Evolutionary conservation across 2,113 vertebrate species (phyloP).

Genomic region (Garra rufa): DNA sequence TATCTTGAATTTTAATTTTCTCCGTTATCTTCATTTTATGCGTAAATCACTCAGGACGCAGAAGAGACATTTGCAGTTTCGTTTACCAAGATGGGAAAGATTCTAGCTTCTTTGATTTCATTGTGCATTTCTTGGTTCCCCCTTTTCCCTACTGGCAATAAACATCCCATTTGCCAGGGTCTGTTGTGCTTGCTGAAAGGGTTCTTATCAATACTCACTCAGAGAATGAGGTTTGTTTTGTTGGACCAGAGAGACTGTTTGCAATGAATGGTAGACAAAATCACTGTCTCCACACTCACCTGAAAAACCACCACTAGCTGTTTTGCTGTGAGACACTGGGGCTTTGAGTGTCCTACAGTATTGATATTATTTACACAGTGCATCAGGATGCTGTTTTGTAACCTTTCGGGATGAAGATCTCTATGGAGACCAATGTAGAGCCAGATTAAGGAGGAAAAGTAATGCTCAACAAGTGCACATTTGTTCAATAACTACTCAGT

Average conservation of each 20-base stretch:
- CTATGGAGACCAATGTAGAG: not conserved
- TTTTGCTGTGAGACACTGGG: conserved; percentile 7
- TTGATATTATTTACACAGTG: not conserved
- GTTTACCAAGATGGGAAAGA: not conserved
- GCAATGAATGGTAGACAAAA: not conserved
- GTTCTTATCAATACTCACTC: not conserved
- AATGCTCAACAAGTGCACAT: conserved; percentile 5
- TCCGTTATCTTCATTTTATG: not conserved
- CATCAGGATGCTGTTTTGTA: not conserved
- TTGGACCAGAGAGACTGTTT: not conserved
- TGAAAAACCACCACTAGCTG: not conserved
- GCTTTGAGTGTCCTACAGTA: too few relatives aligned
- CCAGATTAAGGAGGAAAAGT: not conserved
- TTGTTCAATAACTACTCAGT: conserved; percentile 8
- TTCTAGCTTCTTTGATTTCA: not conserved
- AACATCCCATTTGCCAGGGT: not conserved
- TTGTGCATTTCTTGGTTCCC: not conserved
- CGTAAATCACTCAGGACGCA: not conserved
- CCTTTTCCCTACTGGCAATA: not conserved
- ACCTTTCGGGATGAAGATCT: not conserved
- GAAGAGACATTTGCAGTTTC: not conserved
- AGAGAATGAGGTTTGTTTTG: not conserved
- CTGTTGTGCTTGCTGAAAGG: not conserved
- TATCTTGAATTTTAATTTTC: not conserved
- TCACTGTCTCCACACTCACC: not conserved